Evolutionary conservation across 2,888 invertebrate species (phyloP), one percentile per base, ranked within the genome.

Genomic region (Caenorhabditis sp.): DNA sequence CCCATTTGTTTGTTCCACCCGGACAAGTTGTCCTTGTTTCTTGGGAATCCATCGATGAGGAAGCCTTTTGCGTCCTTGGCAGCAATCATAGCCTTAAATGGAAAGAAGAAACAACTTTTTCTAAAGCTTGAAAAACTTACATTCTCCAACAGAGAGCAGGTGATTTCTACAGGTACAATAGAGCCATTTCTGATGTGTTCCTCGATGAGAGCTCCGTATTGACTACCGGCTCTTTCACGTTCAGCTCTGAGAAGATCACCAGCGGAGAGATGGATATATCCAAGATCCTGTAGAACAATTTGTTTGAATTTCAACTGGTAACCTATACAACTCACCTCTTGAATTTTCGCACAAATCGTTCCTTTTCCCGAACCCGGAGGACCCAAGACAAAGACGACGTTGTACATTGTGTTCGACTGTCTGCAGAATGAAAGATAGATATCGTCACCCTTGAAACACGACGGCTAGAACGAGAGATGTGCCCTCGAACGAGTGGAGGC

Each of bases 301-400:
- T 35, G 8, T 35, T 6, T 38, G 12, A 38, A 38, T 38, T 12
- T 6, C 6, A 38, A 38, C 2, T 10, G 6, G 4, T 28, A 26
- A 7, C 5, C 19, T 26, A 58, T 3, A 14, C 31, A 31, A 61
- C 49, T 24, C 6, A 94, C 95, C 92, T 96, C 93, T 0, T 96
- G 96, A 89, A 99, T 97, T 86, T 95, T 94, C 35, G 95, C 94
- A 93, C 99, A 99, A 92, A 98, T 96, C 0, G 99, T 99, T 72
- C 99, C 99, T 93, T 99, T 99, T 19, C 99, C 99, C 87, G 97
- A 95, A 44, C 99, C 97, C 12, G 99, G 99, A 6, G 96, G 97
- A 54, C 99, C 99, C 82, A 99, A 94, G 58, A 99, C 97, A 93
- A 99, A 99, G 41, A 99, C 95, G 72, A 99, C 96, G 94, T 97